Evolutionary conservation across 2,888 invertebrate species (phyloP).

Genomic region (Nemapogon koenigi): DNA sequence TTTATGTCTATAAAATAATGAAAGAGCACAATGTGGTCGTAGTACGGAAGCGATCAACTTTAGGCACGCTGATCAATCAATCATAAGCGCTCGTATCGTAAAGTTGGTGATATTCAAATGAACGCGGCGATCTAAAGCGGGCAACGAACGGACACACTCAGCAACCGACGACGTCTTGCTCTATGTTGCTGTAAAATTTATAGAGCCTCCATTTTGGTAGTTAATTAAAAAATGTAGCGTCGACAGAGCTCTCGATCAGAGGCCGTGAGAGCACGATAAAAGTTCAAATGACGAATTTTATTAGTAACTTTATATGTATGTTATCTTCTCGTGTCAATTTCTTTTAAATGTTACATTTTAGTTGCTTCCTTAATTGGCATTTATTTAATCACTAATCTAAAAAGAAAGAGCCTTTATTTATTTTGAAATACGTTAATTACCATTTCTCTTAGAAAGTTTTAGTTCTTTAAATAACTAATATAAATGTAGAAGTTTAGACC

Average conservation of each 20-base stretch:
- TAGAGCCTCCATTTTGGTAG: slow-evolving; percentile 52
- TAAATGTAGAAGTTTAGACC: too few relatives aligned
- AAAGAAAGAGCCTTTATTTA: too few relatives aligned
- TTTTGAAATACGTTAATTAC: too few relatives aligned
- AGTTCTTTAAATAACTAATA: too few relatives aligned
- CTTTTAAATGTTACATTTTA: too few relatives aligned
- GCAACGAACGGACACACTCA: slow-evolving; percentile 21
- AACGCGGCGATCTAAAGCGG: slow-evolving; percentile 28
- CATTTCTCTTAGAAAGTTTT: too few relatives aligned
- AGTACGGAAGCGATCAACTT: slow-evolving; percentile 46
- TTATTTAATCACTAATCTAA: too few relatives aligned
- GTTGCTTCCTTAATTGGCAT: too few relatives aligned
- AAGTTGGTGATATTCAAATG: slow-evolving; percentile 27
- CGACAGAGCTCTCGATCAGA: slow-evolving; percentile 33
- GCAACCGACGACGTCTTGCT: slow-evolving; percentile 22
- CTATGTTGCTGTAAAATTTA: slow-evolving; percentile 53
- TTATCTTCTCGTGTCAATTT: too few relatives aligned
- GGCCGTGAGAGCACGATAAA: slow-evolving; percentile 55
- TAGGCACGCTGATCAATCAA: slow-evolving; percentile 45
- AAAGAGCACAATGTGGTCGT: slow-evolving; percentile 19
- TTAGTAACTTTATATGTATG: slow-evolving; percentile 7
- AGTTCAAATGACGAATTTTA: slow-evolving; percentile 15
- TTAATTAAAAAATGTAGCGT: slow-evolving; percentile 54
- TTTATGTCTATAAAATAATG: too few relatives aligned
- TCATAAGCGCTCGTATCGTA: slow-evolving; percentile 40